phyloP scores from a whole-genome alignment of 2,888 invertebrate genomes.

The Drosophila antonietae region DNA sequence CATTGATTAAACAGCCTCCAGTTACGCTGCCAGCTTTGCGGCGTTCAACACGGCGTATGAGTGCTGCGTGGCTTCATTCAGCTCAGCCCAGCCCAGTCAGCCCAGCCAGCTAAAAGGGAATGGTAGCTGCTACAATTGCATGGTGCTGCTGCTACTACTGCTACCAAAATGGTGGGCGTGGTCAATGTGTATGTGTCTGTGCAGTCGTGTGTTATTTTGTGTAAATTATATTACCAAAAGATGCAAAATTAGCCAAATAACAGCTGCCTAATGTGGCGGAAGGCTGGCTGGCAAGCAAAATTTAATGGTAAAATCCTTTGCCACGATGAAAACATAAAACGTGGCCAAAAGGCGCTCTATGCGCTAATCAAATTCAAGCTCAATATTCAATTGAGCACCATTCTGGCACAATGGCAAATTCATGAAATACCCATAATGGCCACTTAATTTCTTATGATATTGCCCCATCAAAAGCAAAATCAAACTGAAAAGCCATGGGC shows the following conservation, averaged over 20 bases:
- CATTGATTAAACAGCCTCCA: conserved; percentile 69
- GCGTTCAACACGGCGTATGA: conserved; percentile 66
- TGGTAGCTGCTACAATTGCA: conserved; percentile 64
- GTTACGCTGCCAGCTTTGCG: conserved; percentile 15
- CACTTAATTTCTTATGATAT: conserved; percentile 25
- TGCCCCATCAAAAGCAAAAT: conserved; percentile 34
- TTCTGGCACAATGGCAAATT: conserved; percentile 31
- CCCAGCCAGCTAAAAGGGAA: conserved; percentile 30
- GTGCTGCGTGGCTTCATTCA: conserved; percentile 60
- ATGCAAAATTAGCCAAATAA: conserved; percentile 80
- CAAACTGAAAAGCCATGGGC: background rate
- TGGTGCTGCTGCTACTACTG: conserved; percentile 12
- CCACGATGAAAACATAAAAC: conserved; percentile 69
- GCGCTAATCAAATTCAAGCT: conserved; percentile 44
- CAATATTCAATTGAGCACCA: conserved; percentile 29
- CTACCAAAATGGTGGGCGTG: conserved; percentile 12
- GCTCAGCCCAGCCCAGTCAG: background rate
- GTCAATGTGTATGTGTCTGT: conserved; percentile 39
- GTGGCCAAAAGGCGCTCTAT: conserved; percentile 39
- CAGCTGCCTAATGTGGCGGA: conserved; percentile 76
- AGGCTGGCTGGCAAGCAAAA: conserved; percentile 63
- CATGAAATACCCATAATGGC: conserved; percentile 33
- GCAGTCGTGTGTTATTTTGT: conserved; percentile 79
- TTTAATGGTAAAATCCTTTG: conserved; percentile 74
- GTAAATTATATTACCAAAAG: conserved; percentile 78